Conservation (phyloP, 1,140 invertebrate species). For the Drosophila malerkotliana region DNA sequence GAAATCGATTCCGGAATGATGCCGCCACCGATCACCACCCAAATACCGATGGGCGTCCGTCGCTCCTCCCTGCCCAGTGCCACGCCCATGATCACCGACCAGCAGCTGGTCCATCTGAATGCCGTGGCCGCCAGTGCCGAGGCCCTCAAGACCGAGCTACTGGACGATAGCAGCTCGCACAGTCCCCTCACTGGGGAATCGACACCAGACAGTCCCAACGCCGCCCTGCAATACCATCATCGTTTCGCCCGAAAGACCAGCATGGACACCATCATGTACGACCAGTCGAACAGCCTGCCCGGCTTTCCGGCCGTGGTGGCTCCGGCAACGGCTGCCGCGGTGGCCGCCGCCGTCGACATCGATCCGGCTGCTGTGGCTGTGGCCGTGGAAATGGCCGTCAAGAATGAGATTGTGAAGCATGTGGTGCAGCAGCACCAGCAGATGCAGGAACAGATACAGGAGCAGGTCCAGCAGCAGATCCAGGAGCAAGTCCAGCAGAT, state of each 20-base stretch:
- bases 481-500: slow-evolving; percentile 27
- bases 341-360: slow-evolving; percentile 50
- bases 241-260: slow-evolving; percentile 66
- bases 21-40: slow-evolving; percentile 86
- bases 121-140: slow-evolving; percentile 75
- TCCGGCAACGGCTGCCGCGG: slow-evolving; percentile 56
- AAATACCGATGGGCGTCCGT: slow-evolving; percentile 85
- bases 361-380: slow-evolving; percentile 66
- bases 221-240: slow-evolving; percentile 64
- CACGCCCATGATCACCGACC: slow-evolving; percentile 78
- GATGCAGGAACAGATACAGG: slow-evolving; percentile 45
- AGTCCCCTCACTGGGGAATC: slow-evolving; percentile 84
- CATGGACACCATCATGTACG: slow-evolving; percentile 79
- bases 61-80: slow-evolving; percentile 84
- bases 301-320: slow-evolving; percentile 64
- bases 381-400: slow-evolving; percentile 85
- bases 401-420: slow-evolving; percentile 84
- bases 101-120: slow-evolving; percentile 69
- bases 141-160: slow-evolving; percentile 88
- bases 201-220: slow-evolving; percentile 65
- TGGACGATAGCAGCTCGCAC: slow-evolving; percentile 89
- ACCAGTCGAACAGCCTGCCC: slow-evolving; percentile 75
- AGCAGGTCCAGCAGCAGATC: slow-evolving; percentile 33
- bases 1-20: slow-evolving; percentile 86
- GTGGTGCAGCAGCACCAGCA: slow-evolving; percentile 75